Conservation (phyloP, 2,113 vertebrate genomes). For the Chamaetylas fuelleborni region DNA sequence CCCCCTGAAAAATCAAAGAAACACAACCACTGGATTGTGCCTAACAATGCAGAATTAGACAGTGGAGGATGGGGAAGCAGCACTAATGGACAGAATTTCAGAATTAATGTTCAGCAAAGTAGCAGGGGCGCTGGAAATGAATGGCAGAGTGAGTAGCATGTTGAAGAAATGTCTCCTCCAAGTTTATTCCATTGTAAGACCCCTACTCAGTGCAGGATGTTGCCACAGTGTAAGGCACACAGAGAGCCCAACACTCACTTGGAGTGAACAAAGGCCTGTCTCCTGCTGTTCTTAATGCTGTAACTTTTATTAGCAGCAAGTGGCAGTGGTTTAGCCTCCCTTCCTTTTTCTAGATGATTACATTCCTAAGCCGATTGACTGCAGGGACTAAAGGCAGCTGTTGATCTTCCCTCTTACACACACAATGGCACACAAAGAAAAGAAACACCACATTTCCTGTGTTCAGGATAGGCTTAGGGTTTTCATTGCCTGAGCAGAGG, state of each 20-base stretch:
- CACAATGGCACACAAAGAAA: conserved; percentile 1
- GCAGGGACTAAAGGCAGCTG: conserved; percentile 45
- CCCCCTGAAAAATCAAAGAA: neutral
- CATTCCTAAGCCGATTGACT: conserved; percentile 52
- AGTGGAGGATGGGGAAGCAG: neutral
- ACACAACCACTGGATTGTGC: neutral
- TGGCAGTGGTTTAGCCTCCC: conserved; percentile 16
- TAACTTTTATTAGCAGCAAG: conserved; percentile 37
- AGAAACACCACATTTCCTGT: neutral
- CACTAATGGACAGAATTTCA: neutral
- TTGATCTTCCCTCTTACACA: conserved; percentile 31
- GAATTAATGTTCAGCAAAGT: neutral
- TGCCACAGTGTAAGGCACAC: neutral
- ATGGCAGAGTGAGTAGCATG: neutral
- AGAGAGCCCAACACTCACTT: conserved; percentile 19
- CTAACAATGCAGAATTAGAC: neutral
- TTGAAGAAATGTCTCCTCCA: neutral
- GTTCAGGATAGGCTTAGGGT: neutral
- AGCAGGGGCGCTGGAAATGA: neutral
- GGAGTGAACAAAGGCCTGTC: conserved; percentile 29
- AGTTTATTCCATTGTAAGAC: neutral
- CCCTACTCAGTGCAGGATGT: neutral
- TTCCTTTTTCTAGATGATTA: conserved; percentile 38
- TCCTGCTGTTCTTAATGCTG: conserved; percentile 44
- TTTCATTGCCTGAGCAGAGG: conserved; percentile 7